A percentile compares a stretch with the other conserved stretches of the same genome.
Evolutionary conservation across 2,797 vertebrate genomes (phyloP).

Genomic region (Syngnathus acus): DNA sequence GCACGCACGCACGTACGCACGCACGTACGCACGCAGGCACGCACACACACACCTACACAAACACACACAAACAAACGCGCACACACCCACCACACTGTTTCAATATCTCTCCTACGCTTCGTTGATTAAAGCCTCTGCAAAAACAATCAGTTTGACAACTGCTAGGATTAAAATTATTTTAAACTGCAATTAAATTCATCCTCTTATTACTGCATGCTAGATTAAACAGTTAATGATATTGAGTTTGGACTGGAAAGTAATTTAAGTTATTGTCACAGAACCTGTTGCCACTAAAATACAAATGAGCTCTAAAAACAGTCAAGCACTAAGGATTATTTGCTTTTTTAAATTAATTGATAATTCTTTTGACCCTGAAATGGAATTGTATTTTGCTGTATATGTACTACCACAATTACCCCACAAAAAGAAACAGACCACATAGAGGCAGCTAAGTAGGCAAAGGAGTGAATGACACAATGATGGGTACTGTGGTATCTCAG

Average conservation of each 20-base stretch:
- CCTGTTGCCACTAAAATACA: not conserved
- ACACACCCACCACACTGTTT: not conserved
- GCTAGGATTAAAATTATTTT: slow-evolving; percentile 24
- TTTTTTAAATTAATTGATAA: no score
- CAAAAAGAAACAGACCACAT: no score
- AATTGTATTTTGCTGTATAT: not conserved
- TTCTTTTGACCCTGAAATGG: no score
- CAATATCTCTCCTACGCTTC: slow-evolving; percentile 7
- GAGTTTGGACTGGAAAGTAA: not conserved
- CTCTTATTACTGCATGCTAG: slow-evolving; percentile 12
- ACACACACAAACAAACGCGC: not conserved
- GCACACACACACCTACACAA: not conserved
- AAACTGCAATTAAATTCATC: slow-evolving; percentile 23
- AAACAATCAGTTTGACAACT: slow-evolving; percentile 29
- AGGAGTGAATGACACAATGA: not conserved
- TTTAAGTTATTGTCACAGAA: not conserved
- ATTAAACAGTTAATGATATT: slow-evolving; percentile 21
- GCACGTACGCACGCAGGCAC: not conserved
- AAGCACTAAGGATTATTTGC: no score
- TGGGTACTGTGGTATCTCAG: not conserved
- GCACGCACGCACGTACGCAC: not conserved
- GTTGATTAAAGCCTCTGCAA: slow-evolving; percentile 25
- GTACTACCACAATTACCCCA: no score
- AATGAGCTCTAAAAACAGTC: not conserved
- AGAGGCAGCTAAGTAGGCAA: no score